Evolutionary conservation across 1,140 invertebrate genomes (phyloP).

Genomic region (Trigoniulus corallinus): DNA sequence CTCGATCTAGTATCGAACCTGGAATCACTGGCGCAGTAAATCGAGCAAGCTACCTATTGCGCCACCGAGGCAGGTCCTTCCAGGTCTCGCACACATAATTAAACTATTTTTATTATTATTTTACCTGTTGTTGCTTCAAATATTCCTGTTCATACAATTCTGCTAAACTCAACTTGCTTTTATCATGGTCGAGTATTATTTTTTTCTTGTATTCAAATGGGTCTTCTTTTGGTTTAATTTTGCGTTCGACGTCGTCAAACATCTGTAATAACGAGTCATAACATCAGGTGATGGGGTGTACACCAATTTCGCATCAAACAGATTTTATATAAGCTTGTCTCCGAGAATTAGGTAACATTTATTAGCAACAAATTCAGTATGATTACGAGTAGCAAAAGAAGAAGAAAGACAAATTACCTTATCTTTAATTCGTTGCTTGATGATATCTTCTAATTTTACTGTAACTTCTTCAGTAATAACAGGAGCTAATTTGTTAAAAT

Average conservation of each 20-base stretch:
- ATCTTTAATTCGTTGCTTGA: constrained; percentile 80
- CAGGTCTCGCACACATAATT: not conserved
- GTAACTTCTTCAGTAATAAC: constrained; percentile 82
- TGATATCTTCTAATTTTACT: constrained; percentile 72
- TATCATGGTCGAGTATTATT: constrained; percentile 79
- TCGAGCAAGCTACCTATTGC: too few relatives aligned
- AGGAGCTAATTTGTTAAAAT: constrained; percentile 39
- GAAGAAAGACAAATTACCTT: too few relatives aligned
- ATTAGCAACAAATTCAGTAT: too few relatives aligned
- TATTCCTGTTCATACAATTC: constrained; percentile 93
- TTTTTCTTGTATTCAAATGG: constrained; percentile 77
- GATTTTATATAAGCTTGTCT: too few relatives aligned
- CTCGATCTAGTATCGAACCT: too few relatives aligned
- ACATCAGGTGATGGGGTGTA: too few relatives aligned
- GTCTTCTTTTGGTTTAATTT: constrained; percentile 69
- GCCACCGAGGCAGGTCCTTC: too few relatives aligned
- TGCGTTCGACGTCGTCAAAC: constrained; percentile 87
- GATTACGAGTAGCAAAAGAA: too few relatives aligned
- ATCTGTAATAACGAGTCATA: too few relatives aligned
- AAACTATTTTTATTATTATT: constrained; percentile 12
- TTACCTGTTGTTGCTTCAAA: constrained; percentile 55
- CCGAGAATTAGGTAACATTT: too few relatives aligned
- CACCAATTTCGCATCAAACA: too few relatives aligned
- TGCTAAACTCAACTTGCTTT: constrained; percentile 84
- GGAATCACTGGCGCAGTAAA: too few relatives aligned